Base-by-base conservation (phyloP, 1,140 invertebrate species). In the Magallana gigas region DNA sequence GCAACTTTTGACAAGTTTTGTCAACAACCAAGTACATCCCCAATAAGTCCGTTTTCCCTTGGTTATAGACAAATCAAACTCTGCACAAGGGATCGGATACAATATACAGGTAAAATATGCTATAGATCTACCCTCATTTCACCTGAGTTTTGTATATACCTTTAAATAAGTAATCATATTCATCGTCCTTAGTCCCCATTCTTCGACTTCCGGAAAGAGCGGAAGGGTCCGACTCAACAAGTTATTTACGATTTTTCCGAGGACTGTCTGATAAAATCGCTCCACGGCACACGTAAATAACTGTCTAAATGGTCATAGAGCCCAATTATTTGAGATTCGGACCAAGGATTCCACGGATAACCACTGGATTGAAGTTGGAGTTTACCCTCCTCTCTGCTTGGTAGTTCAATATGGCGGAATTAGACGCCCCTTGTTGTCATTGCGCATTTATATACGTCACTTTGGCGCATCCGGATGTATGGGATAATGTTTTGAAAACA, bases 101-200 rank as follows among this genome's bases (percentile, higher is more conserved):
- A 76, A 76, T 23, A n/a, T 0, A 12, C 68, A 76, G 1, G 11
- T 76, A 9, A 0, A 11, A 23, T 11, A 11, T 29, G 23, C 0
- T 36, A 11, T 29, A 12, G 5, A 29, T 14, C 11, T 29, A 76
- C 68, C 7, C 14, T 8, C 2, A 76, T 3, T 29, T 71, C 23
- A 76, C 68, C 23, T 76, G 6, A 29, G 36, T 76, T 29, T 9
- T 8, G 59, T 1, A 59, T 87, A 96, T 96, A 99, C 99, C 99
- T 98, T 99, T 99, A 96, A 99, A 99, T 95, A 99, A 97, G 97
- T 99, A 99, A 96, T 99, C 99, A 96, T 99, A 99, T 96, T 99
- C 99, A 96, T 99, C 98, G 96, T 99, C 98, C 96, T 98, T 98
- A 96, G 97, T 93, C 76, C 93, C 93, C 93, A 94, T 93, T 91